phyloP scores from a whole-genome alignment of 2,113 vertebrate species.

The Elaphurus davidianus region DNA sequence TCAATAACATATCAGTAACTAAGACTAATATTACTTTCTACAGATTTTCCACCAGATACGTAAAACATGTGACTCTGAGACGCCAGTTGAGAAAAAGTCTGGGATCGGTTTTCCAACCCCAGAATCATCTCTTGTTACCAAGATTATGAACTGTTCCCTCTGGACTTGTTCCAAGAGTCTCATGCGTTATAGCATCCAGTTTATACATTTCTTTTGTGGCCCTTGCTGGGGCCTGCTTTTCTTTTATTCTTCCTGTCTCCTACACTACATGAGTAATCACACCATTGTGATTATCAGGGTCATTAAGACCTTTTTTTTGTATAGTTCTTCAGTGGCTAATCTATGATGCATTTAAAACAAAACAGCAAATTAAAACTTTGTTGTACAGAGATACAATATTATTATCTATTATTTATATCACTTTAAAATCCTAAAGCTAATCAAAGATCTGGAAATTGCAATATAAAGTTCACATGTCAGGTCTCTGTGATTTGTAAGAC shows the following conservation, averaged over 20 bases:
- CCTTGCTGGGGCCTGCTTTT: rapidly evolving
- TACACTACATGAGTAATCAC: not conserved
- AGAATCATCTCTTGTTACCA: not conserved
- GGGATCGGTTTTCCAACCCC: rapidly evolving
- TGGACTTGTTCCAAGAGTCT: not conserved
- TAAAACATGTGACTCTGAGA: not conserved
- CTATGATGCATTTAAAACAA: not conserved
- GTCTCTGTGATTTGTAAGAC: not conserved
- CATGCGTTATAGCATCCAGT: not conserved
- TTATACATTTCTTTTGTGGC: not conserved
- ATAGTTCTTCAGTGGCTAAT: not conserved
- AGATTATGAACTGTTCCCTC: not conserved
- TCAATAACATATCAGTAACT: not conserved
- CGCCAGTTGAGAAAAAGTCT: not conserved
- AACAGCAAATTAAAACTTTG: not conserved
- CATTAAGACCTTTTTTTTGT: not conserved
- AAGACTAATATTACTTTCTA: not conserved
- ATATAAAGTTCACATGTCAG: not conserved
- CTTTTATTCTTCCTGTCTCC: not conserved
- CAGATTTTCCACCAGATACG: not conserved
- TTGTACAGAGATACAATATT: not conserved
- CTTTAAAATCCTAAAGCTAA: not conserved
- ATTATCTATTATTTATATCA: not conserved
- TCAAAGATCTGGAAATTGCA: not conserved
- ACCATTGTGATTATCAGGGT: not conserved